A percentile compares a stretch with the other conserved stretches of the same genome.
These are phyloP conservation scores for Trogon surrucura DNA, from an alignment of 2,113 vertebrate genomes.

Conservation along the genomic window DNA sequence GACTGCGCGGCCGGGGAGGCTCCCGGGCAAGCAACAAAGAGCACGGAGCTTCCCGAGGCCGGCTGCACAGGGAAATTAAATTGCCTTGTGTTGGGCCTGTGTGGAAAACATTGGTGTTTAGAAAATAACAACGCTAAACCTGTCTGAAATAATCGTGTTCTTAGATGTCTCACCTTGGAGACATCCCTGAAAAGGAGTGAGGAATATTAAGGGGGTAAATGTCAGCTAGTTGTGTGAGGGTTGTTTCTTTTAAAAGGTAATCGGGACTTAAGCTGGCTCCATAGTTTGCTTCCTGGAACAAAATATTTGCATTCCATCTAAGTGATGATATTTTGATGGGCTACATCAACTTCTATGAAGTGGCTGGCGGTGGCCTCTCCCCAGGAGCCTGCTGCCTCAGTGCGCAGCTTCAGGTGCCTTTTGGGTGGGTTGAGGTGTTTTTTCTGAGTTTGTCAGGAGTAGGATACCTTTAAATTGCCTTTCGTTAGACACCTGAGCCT, in stretches of 20 bases:
- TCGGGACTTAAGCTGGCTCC: background rate
- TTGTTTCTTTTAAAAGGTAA: background rate
- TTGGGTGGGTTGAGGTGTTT: background rate
- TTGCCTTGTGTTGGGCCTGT: no score
- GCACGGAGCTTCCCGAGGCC: fast-evolving
- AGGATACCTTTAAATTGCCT: background rate
- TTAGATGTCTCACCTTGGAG: background rate
- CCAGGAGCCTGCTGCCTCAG: background rate
- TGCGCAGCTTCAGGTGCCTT: background rate
- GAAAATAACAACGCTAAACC: background rate
- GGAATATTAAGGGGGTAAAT: background rate
- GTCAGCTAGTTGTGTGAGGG: background rate
- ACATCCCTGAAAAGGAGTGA: background rate
- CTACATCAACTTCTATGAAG: background rate
- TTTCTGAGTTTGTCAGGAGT: background rate
- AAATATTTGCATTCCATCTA: background rate
- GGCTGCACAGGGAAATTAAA: background rate
- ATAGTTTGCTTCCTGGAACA: background rate
- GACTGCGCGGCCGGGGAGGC: background rate
- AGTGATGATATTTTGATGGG: background rate
- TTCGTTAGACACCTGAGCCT: background rate
- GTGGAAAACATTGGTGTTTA: background rate
- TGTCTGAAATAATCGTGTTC: background rate
- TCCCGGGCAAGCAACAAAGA: background rate
- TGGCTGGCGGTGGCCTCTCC: background rate